A percentile compares a stretch with the other conserved stretches of the same genome.
These are phyloP conservation scores for Tillus elongatus DNA, from an alignment of 2,888 invertebrate species.

Conservation along the genomic window DNA sequence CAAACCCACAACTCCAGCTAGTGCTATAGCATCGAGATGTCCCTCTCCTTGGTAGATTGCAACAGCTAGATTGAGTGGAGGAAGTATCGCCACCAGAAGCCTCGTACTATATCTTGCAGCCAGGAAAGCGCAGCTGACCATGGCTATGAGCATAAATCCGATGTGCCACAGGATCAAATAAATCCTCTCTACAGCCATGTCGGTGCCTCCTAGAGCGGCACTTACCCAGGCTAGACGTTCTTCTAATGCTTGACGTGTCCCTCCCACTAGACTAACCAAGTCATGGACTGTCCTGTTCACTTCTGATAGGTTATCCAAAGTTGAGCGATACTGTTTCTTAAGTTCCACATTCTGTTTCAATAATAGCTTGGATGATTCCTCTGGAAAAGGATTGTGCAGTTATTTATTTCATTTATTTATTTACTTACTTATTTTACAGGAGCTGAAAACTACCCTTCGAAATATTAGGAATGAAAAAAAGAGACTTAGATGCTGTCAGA, in stretches of 20 bases:
- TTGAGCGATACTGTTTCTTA: conserved; percentile 42
- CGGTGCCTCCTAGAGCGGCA: conserved; percentile 38
- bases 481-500: too few relatives aligned
- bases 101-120: conserved; percentile 30
- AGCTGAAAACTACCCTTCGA: too few relatives aligned
- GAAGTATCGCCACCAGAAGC: conserved; percentile 30
- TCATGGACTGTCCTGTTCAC: conserved; percentile 47
- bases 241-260: conserved; percentile 35
- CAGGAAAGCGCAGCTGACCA: conserved; percentile 39
- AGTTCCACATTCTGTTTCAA: conserved; percentile 44
- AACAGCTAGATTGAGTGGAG: conserved; percentile 34
- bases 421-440: background rate
- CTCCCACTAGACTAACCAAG: conserved; percentile 33
- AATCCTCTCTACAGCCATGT: conserved; percentile 35
- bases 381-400: conserved; percentile 25
- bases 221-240: conserved; percentile 35
- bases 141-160: conserved; percentile 32
- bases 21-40: conserved; percentile 6
- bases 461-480: too few relatives aligned
- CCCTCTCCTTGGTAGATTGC: conserved; percentile 28
- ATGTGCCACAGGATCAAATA: conserved; percentile 36
- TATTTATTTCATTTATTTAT: background rate
- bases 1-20: background rate
- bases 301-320: conserved; percentile 44
- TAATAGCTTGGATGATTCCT: conserved; percentile 40